phyloP scores from a whole-genome alignment of 2,888 invertebrate genomes.

The Lasioglossum calceatum region DNA sequence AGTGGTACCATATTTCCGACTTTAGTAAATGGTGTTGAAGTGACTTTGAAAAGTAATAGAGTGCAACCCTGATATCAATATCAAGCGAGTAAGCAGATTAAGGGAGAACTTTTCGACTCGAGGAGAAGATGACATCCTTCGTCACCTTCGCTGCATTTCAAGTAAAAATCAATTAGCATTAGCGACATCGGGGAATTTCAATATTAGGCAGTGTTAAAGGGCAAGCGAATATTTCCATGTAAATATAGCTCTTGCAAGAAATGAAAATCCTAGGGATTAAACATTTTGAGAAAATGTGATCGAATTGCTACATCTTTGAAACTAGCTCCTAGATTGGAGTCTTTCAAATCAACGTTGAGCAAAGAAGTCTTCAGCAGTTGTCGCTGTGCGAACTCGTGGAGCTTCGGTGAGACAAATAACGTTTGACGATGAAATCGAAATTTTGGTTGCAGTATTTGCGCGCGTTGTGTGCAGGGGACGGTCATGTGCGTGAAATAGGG shows the following conservation, averaged over 20 bases:
- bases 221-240: not conserved
- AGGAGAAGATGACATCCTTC: not conserved
- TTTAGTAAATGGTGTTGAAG: not conserved
- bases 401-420: not conserved
- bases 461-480: not conserved
- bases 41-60: not conserved
- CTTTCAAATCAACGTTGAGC: not conserved
- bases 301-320: too few relatives aligned
- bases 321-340: not conserved
- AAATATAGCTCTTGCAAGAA: not conserved
- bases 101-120: not conserved
- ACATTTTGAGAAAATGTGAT: not conserved
- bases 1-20: not conserved
- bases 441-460: not conserved
- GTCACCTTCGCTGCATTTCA: not conserved
- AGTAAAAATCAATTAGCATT: not conserved
- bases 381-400: not conserved
- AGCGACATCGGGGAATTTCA: not conserved
- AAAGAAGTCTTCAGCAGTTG: not conserved
- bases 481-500: constrained; percentile 37
- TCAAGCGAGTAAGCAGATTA: not conserved
- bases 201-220: not conserved
- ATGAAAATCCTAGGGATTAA: not conserved
- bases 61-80: not conserved
- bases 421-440: not conserved